Conservation (phyloP, 2,888 invertebrate species). For the Blastobasis adustella region DNA sequence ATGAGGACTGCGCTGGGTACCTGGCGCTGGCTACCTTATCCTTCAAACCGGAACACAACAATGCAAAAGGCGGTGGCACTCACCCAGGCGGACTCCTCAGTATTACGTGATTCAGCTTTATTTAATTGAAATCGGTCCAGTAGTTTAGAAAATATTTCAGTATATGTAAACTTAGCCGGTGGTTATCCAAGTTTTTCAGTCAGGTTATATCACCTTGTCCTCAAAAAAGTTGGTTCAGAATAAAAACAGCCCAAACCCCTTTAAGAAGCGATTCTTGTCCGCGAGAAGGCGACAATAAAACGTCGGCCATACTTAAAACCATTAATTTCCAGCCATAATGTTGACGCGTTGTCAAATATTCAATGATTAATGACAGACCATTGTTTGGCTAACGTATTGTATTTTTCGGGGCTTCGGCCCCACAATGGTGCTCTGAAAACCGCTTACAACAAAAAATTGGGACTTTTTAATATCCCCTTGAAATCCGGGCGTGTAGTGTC, state of each 20-base stretch:
- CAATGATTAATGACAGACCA: constrained; percentile 40
- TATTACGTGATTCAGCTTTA: no score
- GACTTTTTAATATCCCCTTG: constrained; percentile 43
- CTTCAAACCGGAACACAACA: no score
- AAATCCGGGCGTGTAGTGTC: constrained; percentile 32
- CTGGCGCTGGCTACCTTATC: no score
- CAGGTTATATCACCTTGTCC: no score
- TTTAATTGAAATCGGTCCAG: no score
- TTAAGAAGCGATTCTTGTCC: constrained; percentile 2
- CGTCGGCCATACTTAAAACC: constrained; percentile 9
- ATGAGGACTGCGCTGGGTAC: no score
- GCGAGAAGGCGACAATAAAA: neutral
- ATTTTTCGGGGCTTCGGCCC: constrained; percentile 22
- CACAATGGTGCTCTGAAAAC: constrained; percentile 39
- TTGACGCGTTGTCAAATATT: constrained; percentile 52
- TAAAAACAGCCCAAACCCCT: neutral
- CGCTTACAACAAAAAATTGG: constrained; percentile 28
- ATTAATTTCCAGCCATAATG: constrained; percentile 32
- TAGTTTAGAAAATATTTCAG: no score
- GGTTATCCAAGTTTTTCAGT: no score
- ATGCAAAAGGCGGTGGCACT: no score
- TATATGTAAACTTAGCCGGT: no score
- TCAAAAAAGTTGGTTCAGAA: no score
- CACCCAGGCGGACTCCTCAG: no score
- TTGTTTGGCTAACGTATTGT: constrained; percentile 43